Conservation (phyloP, 2,797 vertebrate genomes). For the Coluber constrictor region DNA sequence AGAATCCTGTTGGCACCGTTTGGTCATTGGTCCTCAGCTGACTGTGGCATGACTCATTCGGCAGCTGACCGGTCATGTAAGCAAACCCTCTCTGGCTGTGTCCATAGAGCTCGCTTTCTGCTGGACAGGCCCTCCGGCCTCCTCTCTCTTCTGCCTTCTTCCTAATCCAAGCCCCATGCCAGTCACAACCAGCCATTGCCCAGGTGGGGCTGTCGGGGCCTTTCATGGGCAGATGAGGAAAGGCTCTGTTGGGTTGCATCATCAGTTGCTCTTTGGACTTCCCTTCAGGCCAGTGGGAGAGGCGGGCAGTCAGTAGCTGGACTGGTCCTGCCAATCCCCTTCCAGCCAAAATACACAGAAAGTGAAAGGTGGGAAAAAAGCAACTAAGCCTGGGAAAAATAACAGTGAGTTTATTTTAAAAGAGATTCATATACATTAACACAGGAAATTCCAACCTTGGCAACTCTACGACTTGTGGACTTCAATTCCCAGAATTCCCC, state of each 20-base stretch:
- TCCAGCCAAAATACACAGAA: background rate
- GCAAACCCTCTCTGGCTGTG: background rate
- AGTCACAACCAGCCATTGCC: background rate
- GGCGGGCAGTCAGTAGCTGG: too few relatives aligned
- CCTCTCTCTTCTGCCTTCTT: background rate
- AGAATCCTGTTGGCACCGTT: accelerated
- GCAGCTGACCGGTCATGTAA: background rate
- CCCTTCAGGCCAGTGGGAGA: too few relatives aligned
- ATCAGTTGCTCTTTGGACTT: too few relatives aligned
- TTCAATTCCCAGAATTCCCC: too few relatives aligned
- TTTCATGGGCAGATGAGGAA: background rate
- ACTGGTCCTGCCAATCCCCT: background rate
- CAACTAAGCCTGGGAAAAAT: background rate
- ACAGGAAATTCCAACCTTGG: too few relatives aligned
- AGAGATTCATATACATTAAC: too few relatives aligned
- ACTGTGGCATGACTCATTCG: background rate
- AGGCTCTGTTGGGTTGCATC: accelerated
- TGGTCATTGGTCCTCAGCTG: background rate
- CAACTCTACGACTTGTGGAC: background rate
- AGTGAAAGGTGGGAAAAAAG: background rate
- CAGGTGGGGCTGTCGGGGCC: background rate
- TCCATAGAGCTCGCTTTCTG: background rate
- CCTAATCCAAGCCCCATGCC: background rate
- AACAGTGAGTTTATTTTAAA: background rate
- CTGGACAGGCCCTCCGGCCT: background rate